Base-by-base conservation (phyloP, 2,797 vertebrate genomes). In the Ctenosaura bakeri region DNA sequence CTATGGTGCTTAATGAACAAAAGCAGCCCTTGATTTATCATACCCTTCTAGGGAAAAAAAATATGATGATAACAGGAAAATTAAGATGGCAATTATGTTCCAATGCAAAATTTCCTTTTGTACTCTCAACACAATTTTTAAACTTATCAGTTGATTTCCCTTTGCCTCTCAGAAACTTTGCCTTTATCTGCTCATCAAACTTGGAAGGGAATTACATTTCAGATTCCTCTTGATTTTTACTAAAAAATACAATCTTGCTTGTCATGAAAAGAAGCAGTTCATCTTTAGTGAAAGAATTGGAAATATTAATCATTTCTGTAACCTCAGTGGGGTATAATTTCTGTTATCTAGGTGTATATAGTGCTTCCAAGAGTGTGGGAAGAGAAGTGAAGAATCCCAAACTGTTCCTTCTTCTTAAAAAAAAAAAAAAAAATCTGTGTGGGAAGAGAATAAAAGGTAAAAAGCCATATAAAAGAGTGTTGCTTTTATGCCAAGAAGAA, bases 191-290 rank as follows among this genome's bases (percentile, higher is more conserved):
- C 74, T 5, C 59, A 24, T 87, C 85, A 90, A 69, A 13, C 56
- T 89, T 1, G 82, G 56, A 83, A 81, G 22, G 7, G 24, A 90
- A 86, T 93, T 95, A 88, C 86, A 93, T 86, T 89, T 83, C 9
- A 77, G 93, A 92, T 82, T 71, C 52, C 83, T 71, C 4, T 16
- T 94, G 90, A 73, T 52, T 94, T 94, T 73, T 74, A 38, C 89
- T 85, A 87, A 94, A 95, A 90, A 95, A 77, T 91, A 88, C 12
- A 94, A 86, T 62, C 7, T 90, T 83, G 26, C 22, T 89, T 92
- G 79, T 35, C 76, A 85, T 76, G 90, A 92, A 81, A 78, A 46
- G 94, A 80, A 35, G 94, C 88, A 35, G 74, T 1, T 89, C 10
- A 46, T 59, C 76, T 38, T 88, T 93, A 92, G 80, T 6, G 89